Evolutionary conservation across 2,888 invertebrate species (phyloP).

Genomic region (Flabesymbios commensalis): DNA sequence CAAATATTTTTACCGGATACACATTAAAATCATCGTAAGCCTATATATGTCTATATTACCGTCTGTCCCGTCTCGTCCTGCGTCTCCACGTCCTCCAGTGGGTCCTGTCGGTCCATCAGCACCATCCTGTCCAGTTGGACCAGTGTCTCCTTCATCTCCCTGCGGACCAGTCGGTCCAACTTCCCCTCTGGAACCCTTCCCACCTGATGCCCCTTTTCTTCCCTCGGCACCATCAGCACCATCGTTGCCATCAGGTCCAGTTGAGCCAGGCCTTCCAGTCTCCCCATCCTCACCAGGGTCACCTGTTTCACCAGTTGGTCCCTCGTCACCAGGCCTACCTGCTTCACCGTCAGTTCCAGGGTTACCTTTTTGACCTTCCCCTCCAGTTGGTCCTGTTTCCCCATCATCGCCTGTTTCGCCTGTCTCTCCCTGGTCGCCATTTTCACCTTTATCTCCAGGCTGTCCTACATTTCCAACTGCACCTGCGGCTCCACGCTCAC

Average conservation of each 20-base stretch:
- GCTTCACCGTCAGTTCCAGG: neutral
- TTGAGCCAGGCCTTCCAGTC: constrained; percentile 7
- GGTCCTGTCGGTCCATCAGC: constrained; percentile 44
- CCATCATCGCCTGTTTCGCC: too few species aligned
- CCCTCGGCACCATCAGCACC: neutral
- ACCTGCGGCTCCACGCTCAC: too few species aligned
- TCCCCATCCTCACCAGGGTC: constrained; percentile 10
- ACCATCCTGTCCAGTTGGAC: constrained; percentile 27
- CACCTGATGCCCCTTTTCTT: neutral
- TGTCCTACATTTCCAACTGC: too few species aligned
- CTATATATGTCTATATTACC: constrained; percentile 5
- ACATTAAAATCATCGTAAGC: constrained; percentile 3
- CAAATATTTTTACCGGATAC: too few species aligned
- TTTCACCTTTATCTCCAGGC: too few species aligned
- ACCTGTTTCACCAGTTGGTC: constrained; percentile 10
- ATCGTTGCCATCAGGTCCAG: constrained; percentile 2
- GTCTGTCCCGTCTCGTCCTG: constrained; percentile 4
- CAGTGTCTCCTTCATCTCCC: neutral
- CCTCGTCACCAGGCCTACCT: neutral
- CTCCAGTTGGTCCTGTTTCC: constrained; percentile 12
- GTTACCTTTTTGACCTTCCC: constrained; percentile 6
- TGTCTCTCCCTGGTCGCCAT: too few species aligned
- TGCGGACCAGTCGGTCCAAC: too few species aligned
- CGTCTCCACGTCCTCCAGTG: constrained; percentile 1
- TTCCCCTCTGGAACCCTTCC: neutral